Conservation (phyloP, 2,797 vertebrate species). For the Dendrocincla fuliginosa region DNA sequence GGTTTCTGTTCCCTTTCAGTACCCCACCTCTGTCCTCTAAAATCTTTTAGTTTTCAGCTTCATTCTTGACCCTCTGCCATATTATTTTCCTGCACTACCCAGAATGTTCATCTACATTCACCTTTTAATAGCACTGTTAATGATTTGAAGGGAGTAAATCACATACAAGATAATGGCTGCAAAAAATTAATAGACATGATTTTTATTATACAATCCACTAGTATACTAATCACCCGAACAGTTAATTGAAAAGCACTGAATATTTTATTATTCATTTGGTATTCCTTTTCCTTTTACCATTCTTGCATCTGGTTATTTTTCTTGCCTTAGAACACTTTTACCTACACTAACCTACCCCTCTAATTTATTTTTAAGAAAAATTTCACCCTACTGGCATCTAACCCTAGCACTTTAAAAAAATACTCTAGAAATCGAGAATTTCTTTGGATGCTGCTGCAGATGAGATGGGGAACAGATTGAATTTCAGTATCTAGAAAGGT, state of each 20-base stretch:
- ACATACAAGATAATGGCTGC: constrained; percentile 74
- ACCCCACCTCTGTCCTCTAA: not conserved
- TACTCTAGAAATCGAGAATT: not conserved
- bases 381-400: constrained; percentile 33
- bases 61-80: constrained; percentile 46
- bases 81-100: constrained; percentile 54
- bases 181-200: constrained; percentile 80
- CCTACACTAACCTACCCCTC: constrained; percentile 39
- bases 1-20: not conserved
- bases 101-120: constrained; percentile 64
- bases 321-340: constrained; percentile 67
- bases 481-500: not conserved
- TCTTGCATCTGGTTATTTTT: constrained; percentile 74
- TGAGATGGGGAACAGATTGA: not conserved
- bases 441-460: not conserved
- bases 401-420: constrained; percentile 22
- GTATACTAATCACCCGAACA: constrained; percentile 77
- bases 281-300: constrained; percentile 69
- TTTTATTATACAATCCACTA: constrained; percentile 78
- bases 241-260: constrained; percentile 82
- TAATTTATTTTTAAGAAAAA: constrained; percentile 65
- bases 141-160: constrained; percentile 78
- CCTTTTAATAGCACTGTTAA: constrained; percentile 77
- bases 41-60: constrained; percentile 37
- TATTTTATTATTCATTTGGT: constrained; percentile 80